Conservation (phyloP, 2,797 vertebrate genomes). For the Microctenopoma steveboyesi region DNA sequence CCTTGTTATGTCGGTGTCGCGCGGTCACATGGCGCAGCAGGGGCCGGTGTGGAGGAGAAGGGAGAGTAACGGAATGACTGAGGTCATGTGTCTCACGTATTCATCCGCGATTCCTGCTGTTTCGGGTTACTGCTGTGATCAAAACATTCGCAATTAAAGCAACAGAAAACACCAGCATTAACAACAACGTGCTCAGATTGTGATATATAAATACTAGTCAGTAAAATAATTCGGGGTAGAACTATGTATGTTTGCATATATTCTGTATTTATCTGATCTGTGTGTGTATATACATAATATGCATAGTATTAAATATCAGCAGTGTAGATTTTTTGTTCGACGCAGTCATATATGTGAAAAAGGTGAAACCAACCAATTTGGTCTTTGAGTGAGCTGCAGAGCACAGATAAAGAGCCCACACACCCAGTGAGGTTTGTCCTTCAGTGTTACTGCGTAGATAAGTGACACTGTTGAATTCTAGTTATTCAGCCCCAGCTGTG, state of each 20-base stretch:
- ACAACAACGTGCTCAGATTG: too few species aligned
- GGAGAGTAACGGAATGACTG: not conserved
- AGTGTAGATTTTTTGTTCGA: not conserved
- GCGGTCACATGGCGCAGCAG: constrained; percentile 20
- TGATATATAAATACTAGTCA: too few species aligned
- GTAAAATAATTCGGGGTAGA: too few species aligned
- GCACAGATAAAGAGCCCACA: constrained; percentile 59
- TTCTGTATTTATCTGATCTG: too few species aligned
- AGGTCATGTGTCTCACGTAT: not conserved
- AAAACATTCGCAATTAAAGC: not conserved
- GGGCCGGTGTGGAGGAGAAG: not conserved
- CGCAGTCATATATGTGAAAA: not conserved
- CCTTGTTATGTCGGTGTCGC: not conserved
- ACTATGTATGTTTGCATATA: too few species aligned
- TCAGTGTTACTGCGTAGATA: constrained; percentile 54
- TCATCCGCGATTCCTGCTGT: not conserved
- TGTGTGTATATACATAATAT: too few species aligned
- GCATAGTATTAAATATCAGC: too few species aligned
- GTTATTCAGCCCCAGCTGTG: accelerated
- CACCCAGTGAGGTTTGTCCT: constrained; percentile 42
- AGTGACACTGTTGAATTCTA: constrained; percentile 21
- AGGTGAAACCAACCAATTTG: not conserved
- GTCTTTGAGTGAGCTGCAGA: constrained; percentile 36
- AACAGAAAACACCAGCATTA: not conserved
- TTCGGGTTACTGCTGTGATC: too few species aligned